Conservation (phyloP, 2,113 vertebrate species). For the Chunga burmeisteri region DNA sequence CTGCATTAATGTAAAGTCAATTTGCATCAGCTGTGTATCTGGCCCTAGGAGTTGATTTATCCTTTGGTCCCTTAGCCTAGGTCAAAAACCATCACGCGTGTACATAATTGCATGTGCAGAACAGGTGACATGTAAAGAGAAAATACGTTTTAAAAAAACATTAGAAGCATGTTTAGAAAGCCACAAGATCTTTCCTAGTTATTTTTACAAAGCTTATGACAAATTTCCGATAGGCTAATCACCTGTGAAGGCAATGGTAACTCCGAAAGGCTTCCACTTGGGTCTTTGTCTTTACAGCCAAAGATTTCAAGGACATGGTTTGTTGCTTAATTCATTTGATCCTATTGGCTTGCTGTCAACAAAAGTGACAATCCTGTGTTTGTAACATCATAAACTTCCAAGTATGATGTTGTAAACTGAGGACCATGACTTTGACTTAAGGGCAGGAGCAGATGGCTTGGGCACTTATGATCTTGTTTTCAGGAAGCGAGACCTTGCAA, state of each 20-base stretch:
- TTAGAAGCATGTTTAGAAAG: not conserved
- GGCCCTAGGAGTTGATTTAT: not conserved
- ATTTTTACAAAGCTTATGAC: not conserved
- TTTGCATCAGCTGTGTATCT: not conserved
- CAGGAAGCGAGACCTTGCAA: not conserved
- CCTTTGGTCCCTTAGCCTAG: not conserved
- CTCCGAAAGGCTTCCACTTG: not conserved
- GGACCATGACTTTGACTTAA: slow-evolving; percentile 65
- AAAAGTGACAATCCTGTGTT: slow-evolving; percentile 50
- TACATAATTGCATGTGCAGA: not conserved
- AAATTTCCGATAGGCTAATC: not conserved
- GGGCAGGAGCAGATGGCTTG: slow-evolving; percentile 48
- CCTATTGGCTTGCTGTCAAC: slow-evolving; percentile 57
- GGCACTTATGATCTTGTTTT: slow-evolving; percentile 27
- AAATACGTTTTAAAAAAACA: not conserved
- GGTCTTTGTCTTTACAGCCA: not conserved
- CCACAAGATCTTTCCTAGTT: not conserved
- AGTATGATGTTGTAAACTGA: slow-evolving; percentile 66
- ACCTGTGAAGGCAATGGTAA: not conserved
- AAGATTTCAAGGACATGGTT: slow-evolving; percentile 49
- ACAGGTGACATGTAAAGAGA: not conserved
- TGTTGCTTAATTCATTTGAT: slow-evolving; percentile 64
- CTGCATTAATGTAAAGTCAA: not conserved
- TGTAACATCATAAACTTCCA: slow-evolving; percentile 63
- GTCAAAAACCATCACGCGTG: not conserved